A percentile compares a stretch with the other conserved stretches of the same genome.
Evolutionary conservation across 2,113 vertebrate species (phyloP).

Genomic region (Indri indri): DNA sequence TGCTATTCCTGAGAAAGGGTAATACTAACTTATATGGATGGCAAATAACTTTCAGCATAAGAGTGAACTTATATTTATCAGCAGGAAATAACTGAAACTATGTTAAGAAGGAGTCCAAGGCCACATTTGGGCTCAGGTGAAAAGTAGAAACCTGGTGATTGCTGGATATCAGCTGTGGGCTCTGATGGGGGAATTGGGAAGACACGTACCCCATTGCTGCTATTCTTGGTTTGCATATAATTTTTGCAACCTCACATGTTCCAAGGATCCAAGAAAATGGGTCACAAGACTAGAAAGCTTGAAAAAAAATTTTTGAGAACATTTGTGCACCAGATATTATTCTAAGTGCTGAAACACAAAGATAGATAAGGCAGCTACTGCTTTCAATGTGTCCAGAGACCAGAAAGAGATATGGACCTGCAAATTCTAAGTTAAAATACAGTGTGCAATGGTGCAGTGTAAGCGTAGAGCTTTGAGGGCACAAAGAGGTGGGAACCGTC

Average conservation of each 20-base stretch:
- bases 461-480: background rate
- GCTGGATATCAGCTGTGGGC: background rate
- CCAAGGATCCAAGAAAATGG: background rate
- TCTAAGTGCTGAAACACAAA: background rate
- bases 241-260: background rate
- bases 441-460: background rate
- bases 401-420: background rate
- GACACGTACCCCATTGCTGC: accelerated
- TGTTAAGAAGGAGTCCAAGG: background rate
- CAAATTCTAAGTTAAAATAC: background rate
- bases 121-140: background rate
- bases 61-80: background rate
- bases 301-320: background rate
- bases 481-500: background rate
- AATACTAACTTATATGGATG: background rate
- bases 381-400: background rate
- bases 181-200: background rate
- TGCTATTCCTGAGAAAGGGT: background rate
- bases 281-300: background rate
- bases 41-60: background rate
- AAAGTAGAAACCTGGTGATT: background rate
- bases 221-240: too few relatives aligned
- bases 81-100: background rate
- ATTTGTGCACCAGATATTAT: background rate
- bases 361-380: background rate